phyloP scores from a whole-genome alignment of 2,113 vertebrate genomes.

The Vimba vimba region DNA sequence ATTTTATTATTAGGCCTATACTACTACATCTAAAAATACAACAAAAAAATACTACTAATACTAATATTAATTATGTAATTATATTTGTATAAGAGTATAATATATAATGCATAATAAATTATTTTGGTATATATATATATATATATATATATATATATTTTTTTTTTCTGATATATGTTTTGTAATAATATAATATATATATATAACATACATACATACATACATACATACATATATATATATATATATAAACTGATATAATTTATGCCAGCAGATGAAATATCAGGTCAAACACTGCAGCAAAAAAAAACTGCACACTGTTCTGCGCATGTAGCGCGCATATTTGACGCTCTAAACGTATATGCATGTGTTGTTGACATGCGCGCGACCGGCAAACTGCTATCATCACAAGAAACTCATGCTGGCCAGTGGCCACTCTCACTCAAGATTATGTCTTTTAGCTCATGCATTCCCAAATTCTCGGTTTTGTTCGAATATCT shows the following conservation, averaged over 20 bases:
- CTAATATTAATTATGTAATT: background rate
- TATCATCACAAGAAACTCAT: background rate
- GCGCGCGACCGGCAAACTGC: background rate
- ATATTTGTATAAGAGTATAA: background rate
- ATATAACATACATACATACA: too few species aligned
- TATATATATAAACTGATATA: too few species aligned
- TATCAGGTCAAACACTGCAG: background rate
- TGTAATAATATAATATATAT: too few species aligned
- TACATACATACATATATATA: too few species aligned
- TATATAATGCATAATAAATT: too few species aligned
- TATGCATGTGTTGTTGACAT: conserved; percentile 1
- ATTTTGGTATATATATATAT: too few species aligned
- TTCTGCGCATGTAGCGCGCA: conserved; percentile 25
- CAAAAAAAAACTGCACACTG: background rate
- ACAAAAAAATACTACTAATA: background rate
- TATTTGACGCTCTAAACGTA: conserved; percentile 20
- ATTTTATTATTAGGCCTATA: background rate
- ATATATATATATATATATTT: too few species aligned
- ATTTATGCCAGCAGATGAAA: background rate
- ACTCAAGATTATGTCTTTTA: too few species aligned
- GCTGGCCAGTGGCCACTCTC: too few species aligned
- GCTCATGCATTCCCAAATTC: background rate
- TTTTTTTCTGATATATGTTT: too few species aligned
- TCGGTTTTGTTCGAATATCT: background rate
- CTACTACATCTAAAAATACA: background rate